phyloP scores from a whole-genome alignment of 2,797 vertebrate genomes.

The Channa striata region DNA sequence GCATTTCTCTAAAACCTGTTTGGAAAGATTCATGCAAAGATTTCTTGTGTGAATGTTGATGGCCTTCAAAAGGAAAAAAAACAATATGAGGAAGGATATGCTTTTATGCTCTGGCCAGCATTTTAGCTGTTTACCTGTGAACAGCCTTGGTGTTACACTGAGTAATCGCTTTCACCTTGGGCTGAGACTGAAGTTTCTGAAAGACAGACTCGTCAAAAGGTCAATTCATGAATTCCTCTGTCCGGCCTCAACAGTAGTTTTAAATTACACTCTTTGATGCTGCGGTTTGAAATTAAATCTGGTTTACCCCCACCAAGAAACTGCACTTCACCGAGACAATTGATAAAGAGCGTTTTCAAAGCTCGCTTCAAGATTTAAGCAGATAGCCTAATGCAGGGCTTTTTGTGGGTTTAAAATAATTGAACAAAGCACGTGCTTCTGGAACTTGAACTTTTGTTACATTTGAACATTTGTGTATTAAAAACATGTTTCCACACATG shows the following conservation, averaged over 20 bases:
- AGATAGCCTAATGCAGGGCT: not conserved
- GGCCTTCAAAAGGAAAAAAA: conserved; percentile 41
- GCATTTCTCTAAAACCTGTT: not conserved
- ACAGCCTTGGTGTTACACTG: conserved; percentile 57
- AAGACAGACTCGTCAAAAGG: conserved; percentile 54
- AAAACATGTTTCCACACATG: conserved; percentile 13
- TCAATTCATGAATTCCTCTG: conserved; percentile 48
- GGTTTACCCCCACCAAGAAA: conserved; percentile 17
- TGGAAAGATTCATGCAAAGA: not conserved
- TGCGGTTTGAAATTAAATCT: conserved; percentile 47
- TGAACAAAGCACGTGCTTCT: not conserved
- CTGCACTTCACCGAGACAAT: conserved; percentile 15
- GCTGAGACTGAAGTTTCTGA: conserved; percentile 46
- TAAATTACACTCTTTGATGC: conserved; percentile 51
- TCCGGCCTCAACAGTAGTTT: conserved; percentile 54
- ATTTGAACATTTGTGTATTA: not conserved
- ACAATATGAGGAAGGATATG: conserved; percentile 3
- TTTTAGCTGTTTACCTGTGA: conserved; percentile 54
- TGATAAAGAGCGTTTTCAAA: conserved; percentile 29
- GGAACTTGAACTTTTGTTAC: not conserved
- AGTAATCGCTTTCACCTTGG: conserved; percentile 78
- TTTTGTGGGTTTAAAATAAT: conserved; percentile 22
- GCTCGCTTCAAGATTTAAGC: conserved; percentile 16
- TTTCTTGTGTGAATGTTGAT: conserved; percentile 1
- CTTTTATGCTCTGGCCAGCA: conserved; percentile 34